These are phyloP conservation scores for Ceratina japonica DNA, from an alignment of 1,140 invertebrate genomes.

Conservation along the genomic window DNA sequence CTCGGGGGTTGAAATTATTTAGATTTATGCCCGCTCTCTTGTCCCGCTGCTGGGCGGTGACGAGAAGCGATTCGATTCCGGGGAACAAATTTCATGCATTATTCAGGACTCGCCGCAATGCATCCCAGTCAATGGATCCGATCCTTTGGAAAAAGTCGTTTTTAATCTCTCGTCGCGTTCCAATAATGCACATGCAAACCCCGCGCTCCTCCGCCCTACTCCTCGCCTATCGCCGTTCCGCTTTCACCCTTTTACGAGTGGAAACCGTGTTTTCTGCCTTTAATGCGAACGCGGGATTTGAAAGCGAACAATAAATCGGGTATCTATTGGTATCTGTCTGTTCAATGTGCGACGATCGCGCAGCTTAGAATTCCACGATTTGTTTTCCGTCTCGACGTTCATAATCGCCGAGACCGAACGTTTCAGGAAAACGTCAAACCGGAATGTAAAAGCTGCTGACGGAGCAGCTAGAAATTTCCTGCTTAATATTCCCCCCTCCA, in stretches of 20 bases:
- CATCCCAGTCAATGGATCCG: constrained; percentile 71
- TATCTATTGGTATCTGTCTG: constrained; percentile 20
- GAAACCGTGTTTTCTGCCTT: constrained; percentile 41
- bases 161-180: constrained; percentile 71
- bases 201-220: background rate
- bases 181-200: constrained; percentile 51
- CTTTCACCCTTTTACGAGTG: constrained; percentile 41
- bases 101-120: constrained; percentile 72
- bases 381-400: background rate
- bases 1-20: constrained; percentile 77
- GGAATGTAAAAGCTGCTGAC: constrained; percentile 10
- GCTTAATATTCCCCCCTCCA: background rate
- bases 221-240: background rate
- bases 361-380: constrained; percentile 13
- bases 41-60: constrained; percentile 69
- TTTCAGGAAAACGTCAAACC: constrained; percentile 4
- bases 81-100: constrained; percentile 78
- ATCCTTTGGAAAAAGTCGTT: constrained; percentile 71
- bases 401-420: constrained; percentile 5
- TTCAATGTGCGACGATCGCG: background rate
- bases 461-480: background rate
- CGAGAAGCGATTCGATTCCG: constrained; percentile 75
- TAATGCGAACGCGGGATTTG: constrained; percentile 1
- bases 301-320: constrained; percentile 29
- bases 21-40: constrained; percentile 77